Evolutionary conservation across 2,113 vertebrate species (phyloP).

Genomic region (Athene cunicularia): DNA sequence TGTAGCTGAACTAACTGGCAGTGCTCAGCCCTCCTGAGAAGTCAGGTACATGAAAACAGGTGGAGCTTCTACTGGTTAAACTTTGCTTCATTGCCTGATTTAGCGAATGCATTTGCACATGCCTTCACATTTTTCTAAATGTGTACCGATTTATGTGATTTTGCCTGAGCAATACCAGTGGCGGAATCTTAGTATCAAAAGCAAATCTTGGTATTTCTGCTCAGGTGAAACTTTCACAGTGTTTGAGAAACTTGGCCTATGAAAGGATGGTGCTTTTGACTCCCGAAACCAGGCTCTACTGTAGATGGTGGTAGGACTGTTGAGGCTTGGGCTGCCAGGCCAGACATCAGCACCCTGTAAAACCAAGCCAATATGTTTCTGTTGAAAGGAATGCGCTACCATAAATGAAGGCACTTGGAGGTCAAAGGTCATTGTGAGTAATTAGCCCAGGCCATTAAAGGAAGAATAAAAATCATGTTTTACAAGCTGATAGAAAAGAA

Average conservation of each 20-base stretch:
- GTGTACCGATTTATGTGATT: fast-evolving
- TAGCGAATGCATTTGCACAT: not conserved
- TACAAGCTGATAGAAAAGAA: constrained; percentile 81
- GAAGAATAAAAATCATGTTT: constrained; percentile 82
- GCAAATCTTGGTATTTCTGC: not conserved
- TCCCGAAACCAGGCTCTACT: not conserved
- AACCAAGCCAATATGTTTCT: constrained; percentile 64
- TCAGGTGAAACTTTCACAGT: not conserved
- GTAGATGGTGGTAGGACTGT: not conserved
- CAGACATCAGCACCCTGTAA: constrained; percentile 74
- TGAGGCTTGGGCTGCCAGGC: constrained; percentile 15
- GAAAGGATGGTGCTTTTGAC: not conserved
- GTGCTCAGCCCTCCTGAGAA: not conserved
- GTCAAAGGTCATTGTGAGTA: constrained; percentile 74
- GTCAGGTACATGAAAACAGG: not conserved
- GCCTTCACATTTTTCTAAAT: not conserved
- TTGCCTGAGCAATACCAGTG: not conserved
- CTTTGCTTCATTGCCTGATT: not conserved
- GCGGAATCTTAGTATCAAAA: not conserved
- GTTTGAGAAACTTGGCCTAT: not conserved
- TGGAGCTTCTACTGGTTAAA: not conserved
- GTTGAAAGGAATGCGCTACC: constrained; percentile 74
- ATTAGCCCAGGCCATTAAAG: constrained; percentile 78
- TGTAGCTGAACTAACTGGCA: not conserved
- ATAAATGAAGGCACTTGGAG: constrained; percentile 82